Percentiles rank a stretch among this genome's conserved stretches.
phyloP scores from a whole-genome alignment of 2,888 invertebrate species.

The Tinea trinotella region DNA sequence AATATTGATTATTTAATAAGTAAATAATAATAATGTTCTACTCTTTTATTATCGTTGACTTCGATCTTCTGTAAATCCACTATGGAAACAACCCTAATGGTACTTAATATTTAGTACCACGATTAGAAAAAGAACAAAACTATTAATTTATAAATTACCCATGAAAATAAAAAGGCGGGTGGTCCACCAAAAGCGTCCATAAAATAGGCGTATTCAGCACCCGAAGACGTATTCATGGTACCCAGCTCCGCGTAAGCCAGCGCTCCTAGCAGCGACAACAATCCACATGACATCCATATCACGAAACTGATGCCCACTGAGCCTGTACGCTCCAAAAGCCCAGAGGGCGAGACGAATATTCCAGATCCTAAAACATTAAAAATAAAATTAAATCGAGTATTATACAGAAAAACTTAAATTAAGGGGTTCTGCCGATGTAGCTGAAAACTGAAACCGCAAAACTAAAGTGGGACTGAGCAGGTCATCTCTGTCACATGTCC shows the following conservation, averaged over 20 bases:
- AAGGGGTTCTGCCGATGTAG: too few species aligned
- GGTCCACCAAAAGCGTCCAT: constrained; percentile 95
- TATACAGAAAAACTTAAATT: too few species aligned
- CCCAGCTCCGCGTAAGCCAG: constrained; percentile 95
- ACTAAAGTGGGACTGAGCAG: too few species aligned
- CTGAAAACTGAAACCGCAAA: too few species aligned
- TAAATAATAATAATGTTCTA: too few species aligned
- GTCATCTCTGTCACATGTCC: too few species aligned
- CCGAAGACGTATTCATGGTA: constrained; percentile 95
- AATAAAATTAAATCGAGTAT: not conserved
- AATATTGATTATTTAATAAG: too few species aligned
- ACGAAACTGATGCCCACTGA: constrained; percentile 96
- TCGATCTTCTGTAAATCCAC: too few species aligned
- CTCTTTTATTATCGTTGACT: too few species aligned
- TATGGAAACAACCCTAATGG: too few species aligned
- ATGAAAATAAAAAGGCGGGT: constrained; percentile 93
- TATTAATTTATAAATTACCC: constrained; percentile 78
- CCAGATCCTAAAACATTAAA: constrained; percentile 83
- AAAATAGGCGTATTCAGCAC: constrained; percentile 96
- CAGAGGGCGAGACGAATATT: constrained; percentile 98
- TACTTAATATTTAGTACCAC: too few species aligned
- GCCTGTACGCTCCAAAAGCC: constrained; percentile 91
- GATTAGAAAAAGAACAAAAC: too few species aligned
- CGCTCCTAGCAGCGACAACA: constrained; percentile 92
- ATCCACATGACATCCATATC: constrained; percentile 95